Percentiles rank a stretch among this genome's conserved stretches.
These are phyloP conservation scores for Tenualosa ilisha DNA, from an alignment of 2,797 vertebrate species.

Conservation along the genomic window DNA sequence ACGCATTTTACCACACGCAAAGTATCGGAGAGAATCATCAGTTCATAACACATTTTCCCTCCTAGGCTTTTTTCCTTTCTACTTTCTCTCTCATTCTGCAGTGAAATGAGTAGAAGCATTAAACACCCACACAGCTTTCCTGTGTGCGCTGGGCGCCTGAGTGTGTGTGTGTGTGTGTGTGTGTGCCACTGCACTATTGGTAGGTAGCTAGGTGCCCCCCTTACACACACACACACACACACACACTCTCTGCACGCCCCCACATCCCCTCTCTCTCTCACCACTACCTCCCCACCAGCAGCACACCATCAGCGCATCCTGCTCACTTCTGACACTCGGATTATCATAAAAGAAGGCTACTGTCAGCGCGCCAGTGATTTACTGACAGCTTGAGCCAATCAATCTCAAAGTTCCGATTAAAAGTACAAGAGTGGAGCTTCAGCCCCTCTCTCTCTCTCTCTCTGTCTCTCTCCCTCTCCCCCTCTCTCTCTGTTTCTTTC, in stretches of 20 bases:
- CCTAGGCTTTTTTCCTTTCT: conserved; percentile 20
- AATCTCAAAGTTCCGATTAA: conserved; percentile 75
- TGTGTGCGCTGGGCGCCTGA: conserved; percentile 42
- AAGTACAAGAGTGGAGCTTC: conserved; percentile 60
- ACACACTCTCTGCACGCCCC: conserved; percentile 31
- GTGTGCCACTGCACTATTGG: conserved; percentile 63
- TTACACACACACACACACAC: conserved; percentile 13
- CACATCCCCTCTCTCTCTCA: conserved; percentile 14
- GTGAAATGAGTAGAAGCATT: conserved; percentile 67
- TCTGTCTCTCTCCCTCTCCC: conserved; percentile 45
- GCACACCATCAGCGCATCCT: conserved; percentile 39
- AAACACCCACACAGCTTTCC: conserved; percentile 65
- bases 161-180: conserved; percentile 27
- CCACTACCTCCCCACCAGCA: neutral
- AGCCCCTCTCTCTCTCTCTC: conserved; percentile 40
- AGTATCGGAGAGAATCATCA: conserved; percentile 66
- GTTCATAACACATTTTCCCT: conserved; percentile 55
- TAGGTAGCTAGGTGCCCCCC: conserved; percentile 52
- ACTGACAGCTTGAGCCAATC: conserved; percentile 68
- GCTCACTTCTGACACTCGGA: conserved; percentile 62
- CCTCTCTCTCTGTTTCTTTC: conserved; percentile 42
- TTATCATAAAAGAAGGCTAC: conserved; percentile 74
- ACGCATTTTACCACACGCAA: conserved; percentile 49
- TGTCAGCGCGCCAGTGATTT: conserved; percentile 67
- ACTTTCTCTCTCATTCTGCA: conserved; percentile 58